These are phyloP conservation scores for Prunella fulvescens DNA, from an alignment of 2,113 vertebrate genomes.

Conservation along the genomic window DNA sequence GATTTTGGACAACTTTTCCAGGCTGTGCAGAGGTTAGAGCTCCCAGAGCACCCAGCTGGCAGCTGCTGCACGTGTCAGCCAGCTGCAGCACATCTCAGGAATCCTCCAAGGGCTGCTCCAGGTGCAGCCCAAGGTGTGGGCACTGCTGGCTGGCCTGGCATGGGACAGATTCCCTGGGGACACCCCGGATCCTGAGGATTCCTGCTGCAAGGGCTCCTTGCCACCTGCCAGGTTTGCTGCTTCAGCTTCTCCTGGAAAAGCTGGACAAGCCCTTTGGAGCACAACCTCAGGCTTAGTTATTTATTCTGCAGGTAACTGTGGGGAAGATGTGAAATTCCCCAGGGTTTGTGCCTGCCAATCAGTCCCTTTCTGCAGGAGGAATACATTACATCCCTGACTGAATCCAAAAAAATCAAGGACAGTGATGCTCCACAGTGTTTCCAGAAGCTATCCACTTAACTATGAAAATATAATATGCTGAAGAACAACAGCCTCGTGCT, in stretches of 20 bases:
- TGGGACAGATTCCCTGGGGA: background rate
- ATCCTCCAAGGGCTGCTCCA: background rate
- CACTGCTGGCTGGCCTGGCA: background rate
- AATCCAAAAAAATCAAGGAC: background rate
- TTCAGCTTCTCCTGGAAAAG: background rate
- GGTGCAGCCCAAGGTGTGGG: background rate
- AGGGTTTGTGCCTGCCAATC: background rate
- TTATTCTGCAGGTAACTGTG: background rate
- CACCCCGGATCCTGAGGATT: background rate
- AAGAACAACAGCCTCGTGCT: background rate
- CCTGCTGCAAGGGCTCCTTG: background rate
- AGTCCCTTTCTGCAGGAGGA: background rate
- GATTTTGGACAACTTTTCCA: background rate
- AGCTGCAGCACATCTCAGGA: background rate
- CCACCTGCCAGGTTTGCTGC: background rate
- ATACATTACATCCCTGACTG: background rate
- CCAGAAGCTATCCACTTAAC: background rate
- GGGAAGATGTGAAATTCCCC: background rate
- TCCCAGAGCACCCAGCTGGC: background rate
- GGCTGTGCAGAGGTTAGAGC: fast-evolving
- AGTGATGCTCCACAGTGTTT: background rate
- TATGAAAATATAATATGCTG: background rate
- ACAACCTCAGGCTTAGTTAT: background rate
- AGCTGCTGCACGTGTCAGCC: background rate
- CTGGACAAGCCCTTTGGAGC: background rate